Conservation (phyloP, 2,113 vertebrate genomes). For the Coreoperca whiteheadi region DNA sequence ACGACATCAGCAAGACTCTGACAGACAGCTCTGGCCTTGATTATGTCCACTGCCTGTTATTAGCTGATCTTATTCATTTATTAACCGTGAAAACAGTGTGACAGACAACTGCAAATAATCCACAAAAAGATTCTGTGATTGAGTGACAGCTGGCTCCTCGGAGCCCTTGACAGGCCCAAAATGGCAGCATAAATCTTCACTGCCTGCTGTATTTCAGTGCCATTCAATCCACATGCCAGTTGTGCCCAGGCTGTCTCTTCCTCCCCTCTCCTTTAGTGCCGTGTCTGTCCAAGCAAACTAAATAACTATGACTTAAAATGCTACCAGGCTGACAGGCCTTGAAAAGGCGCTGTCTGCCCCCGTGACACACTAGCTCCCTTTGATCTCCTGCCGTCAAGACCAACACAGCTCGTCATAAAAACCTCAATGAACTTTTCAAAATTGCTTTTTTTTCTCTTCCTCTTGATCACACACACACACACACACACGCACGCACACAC, state of each 20-base stretch:
- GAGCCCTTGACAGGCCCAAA: conserved; percentile 47
- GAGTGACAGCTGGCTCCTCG: conserved; percentile 50
- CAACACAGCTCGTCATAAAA: conserved; percentile 62
- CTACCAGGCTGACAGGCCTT: conserved; percentile 70
- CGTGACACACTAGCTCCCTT: conserved; percentile 68
- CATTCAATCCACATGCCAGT: conserved; percentile 59
- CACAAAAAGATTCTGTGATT: conserved; percentile 24
- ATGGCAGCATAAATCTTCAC: conserved; percentile 52
- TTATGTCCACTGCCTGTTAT: neutral
- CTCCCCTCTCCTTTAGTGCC: conserved; percentile 41
- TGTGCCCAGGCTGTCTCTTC: conserved; percentile 43
- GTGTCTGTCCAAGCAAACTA: conserved; percentile 68
- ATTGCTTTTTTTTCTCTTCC: conserved; percentile 34
- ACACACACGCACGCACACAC: too few relatives aligned
- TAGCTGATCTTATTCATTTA: conserved; percentile 6
- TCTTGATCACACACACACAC: conserved; percentile 26
- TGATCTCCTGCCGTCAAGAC: conserved; percentile 68
- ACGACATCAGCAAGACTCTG: neutral
- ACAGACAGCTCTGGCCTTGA: neutral
- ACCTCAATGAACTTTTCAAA: conserved; percentile 67
- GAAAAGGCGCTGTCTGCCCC: conserved; percentile 66
- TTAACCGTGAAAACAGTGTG: conserved; percentile 25
- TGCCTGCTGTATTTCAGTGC: conserved; percentile 42
- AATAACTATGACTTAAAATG: conserved; percentile 75
- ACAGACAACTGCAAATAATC: conserved; percentile 30